These are phyloP conservation scores for Motacilla tschutschensis DNA, from an alignment of 2,113 vertebrate species.

Conservation along the genomic window DNA sequence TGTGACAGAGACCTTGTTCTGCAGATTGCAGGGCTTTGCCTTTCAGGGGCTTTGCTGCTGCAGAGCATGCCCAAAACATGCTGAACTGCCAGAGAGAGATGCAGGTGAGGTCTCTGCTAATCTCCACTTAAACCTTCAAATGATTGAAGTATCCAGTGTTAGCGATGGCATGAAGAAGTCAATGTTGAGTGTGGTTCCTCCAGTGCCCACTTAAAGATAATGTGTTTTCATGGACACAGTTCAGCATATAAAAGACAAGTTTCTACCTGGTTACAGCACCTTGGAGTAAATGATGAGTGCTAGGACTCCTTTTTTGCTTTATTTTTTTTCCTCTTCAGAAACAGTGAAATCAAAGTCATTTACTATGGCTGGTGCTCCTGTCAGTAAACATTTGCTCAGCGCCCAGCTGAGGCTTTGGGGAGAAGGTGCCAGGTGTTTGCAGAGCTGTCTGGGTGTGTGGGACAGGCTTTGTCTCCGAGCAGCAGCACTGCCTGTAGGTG, in stretches of 20 bases:
- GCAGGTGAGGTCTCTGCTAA: not conserved
- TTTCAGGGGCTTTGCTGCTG: not conserved
- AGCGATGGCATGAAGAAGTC: not conserved
- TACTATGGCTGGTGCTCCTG: not conserved
- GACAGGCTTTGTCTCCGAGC: not conserved
- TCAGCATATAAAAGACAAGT: slow-evolving; percentile 20
- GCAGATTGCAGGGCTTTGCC: not conserved
- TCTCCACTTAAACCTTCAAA: not conserved
- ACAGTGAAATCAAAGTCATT: not conserved
- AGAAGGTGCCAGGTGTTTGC: not conserved
- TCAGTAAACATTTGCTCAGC: not conserved
- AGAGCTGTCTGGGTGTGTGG: not conserved
- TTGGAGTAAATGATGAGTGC: slow-evolving; percentile 30
- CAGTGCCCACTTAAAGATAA: slow-evolving; percentile 40
- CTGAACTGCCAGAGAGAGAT: not conserved
- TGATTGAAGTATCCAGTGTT: not conserved
- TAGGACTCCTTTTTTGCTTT: not conserved
- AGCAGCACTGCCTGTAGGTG: not conserved
- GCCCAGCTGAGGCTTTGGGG: not conserved
- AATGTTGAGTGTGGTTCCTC: slow-evolving; percentile 6
- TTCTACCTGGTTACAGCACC: slow-evolving; percentile 31
- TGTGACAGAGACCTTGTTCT: not conserved
- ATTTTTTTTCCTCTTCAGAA: not conserved
- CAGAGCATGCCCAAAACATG: not conserved
- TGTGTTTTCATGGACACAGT: slow-evolving; percentile 28